Base-by-base conservation (phyloP, 2,113 vertebrate species). In the Nanorana parkeri region DNA sequence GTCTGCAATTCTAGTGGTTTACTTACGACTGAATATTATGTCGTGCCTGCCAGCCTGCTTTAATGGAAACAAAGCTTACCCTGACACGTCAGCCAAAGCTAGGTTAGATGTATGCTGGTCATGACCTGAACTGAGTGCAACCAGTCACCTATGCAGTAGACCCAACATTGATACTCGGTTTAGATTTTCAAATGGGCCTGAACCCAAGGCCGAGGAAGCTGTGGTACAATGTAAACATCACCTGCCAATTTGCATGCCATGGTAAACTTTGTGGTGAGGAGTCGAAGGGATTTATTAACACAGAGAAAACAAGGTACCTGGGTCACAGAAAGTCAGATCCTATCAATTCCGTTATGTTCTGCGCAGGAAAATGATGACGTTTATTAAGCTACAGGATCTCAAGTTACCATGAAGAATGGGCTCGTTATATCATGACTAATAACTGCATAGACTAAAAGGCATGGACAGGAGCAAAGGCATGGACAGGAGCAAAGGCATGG, bases 171-270 rank as follows among this genome's bases (percentile, higher is more conserved):
- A 86, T 86, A 87, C 77, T 76, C 88, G 77, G 84, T 88, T 91
- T 87, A 87, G 89, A 84, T 86, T 87, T 88, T 87, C 86, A 88
- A 87, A 87, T 89, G n/a, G 76, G 85, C 87, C 86, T 87, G 83
- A 83, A 90, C 88, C 87, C 80, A 85, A 88, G 84, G 83, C 77
- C 66, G 83, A 84, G 87, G 84, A 87, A 87, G 65, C 77, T 85
- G 67, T 73, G 84, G 85, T 85, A 81, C 86, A 87, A 88, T 69
- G 76, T 82, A 87, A 89, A 73, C 81, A 41, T 88, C 83, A 87
- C 81, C 83, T 86, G 78, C 81, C 90, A 85, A 78, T 88, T 89
- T 89, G 73, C 85, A 26, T 86, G 52, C 65, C 56, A 2, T 75
- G 77, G 79, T 77, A 80, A 88, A 74, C 82, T 80, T 17, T 87